Evolutionary conservation across 2,113 vertebrate genomes (phyloP).

Genomic region (Numenius arquata): DNA sequence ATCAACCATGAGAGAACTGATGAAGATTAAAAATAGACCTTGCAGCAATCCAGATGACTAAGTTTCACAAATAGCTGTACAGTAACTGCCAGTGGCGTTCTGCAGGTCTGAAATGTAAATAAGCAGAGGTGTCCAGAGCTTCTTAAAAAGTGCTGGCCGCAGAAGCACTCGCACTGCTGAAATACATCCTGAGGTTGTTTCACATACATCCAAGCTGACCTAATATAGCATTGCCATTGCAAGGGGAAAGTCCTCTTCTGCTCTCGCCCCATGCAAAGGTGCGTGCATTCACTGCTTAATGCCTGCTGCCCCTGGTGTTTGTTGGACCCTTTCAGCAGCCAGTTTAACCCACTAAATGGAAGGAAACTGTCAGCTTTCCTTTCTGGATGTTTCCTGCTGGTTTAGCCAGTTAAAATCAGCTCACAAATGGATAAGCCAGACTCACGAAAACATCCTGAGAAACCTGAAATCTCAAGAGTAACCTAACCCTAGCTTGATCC

Average conservation of each 20-base stretch:
- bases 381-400: neutral
- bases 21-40: neutral
- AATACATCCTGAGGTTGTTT: neutral
- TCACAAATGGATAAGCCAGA: neutral
- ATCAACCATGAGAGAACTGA: neutral
- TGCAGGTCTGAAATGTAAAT: neutral
- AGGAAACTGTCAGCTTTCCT: neutral
- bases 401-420: neutral
- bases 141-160: neutral
- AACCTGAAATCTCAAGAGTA: neutral
- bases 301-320: neutral
- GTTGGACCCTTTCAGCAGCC: neutral
- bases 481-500: neutral
- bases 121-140: neutral
- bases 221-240: too few relatives aligned
- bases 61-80: neutral
- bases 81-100: neutral
- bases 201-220: neutral
- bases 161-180: neutral
- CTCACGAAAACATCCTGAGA: neutral
- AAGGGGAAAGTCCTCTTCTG: neutral
- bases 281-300: fast-evolving
- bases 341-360: neutral
- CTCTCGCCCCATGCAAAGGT: neutral
- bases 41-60: neutral